phyloP scores from a whole-genome alignment of 2,888 invertebrate species.

The Galerucella nymphaeae region DNA sequence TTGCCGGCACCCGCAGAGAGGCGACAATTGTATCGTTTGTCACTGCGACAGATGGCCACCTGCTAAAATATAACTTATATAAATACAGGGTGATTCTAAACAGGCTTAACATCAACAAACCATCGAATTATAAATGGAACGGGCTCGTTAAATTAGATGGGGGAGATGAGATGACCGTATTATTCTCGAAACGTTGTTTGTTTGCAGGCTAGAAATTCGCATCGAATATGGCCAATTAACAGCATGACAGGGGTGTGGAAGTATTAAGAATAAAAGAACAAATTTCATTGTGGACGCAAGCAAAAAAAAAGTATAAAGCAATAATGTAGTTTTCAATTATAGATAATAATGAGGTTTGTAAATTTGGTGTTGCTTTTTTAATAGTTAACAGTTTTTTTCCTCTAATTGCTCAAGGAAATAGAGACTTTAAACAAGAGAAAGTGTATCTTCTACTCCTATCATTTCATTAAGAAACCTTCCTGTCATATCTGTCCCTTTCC shows the following conservation, averaged over 20 bases:
- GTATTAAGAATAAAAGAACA: neutral
- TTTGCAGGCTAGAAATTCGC: constrained; percentile 36
- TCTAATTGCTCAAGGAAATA: too few species aligned
- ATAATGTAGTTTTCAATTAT: too few species aligned
- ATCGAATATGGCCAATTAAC: constrained; percentile 37
- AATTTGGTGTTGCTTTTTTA: too few species aligned
- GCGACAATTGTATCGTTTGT: constrained; percentile 38
- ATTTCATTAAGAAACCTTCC: too few species aligned
- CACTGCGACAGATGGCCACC: constrained; percentile 55
- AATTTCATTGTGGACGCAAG: neutral
- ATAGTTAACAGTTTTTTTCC: too few species aligned
- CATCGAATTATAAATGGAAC: constrained; percentile 56
- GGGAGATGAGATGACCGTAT: constrained; percentile 37
- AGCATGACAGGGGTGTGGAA: neutral
- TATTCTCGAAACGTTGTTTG: constrained; percentile 31
- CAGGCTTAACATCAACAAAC: constrained; percentile 57
- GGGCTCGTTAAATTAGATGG: constrained; percentile 49
- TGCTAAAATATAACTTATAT: constrained; percentile 56
- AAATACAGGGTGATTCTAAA: constrained; percentile 55
- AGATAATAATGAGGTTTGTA: too few species aligned
- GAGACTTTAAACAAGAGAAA: too few species aligned
- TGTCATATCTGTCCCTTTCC: too few species aligned
- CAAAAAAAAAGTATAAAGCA: too few species aligned
- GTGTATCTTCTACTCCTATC: too few species aligned
- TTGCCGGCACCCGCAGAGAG: constrained; percentile 46